Conservation (phyloP, 2,888 invertebrate species). For the Papilio protenor region DNA sequence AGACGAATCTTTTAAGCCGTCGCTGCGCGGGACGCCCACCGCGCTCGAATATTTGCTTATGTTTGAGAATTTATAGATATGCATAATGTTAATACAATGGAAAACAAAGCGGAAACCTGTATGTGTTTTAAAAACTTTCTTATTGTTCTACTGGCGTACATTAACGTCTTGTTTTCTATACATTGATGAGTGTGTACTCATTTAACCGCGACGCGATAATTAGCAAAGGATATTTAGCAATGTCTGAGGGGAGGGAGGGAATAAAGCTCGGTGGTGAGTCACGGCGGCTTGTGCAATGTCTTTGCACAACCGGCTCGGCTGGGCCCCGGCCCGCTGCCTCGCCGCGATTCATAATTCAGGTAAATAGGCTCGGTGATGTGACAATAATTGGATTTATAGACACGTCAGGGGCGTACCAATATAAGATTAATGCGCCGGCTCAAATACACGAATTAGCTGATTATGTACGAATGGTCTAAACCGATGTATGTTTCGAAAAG, state of each 20-base stretch:
- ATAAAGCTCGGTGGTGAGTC: constrained; percentile 74
- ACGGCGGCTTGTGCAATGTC: constrained; percentile 71
- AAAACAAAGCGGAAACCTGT: constrained; percentile 34
- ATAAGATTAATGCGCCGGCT: constrained; percentile 45
- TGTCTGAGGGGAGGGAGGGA: constrained; percentile 64
- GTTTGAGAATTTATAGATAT: constrained; percentile 44
- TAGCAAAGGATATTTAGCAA: constrained; percentile 61
- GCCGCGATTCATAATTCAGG: constrained; percentile 58
- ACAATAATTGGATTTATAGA: constrained; percentile 52
- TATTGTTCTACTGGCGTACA: constrained; percentile 33
- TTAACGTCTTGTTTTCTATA: constrained; percentile 29
- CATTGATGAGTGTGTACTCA: constrained; percentile 42
- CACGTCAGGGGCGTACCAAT: constrained; percentile 54
- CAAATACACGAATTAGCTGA: constrained; percentile 27
- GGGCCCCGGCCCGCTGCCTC: constrained; percentile 60
- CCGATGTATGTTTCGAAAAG: constrained; percentile 11
- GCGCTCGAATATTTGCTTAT: constrained; percentile 58
- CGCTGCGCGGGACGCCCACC: constrained; percentile 72
- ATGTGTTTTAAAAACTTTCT: constrained; percentile 37
- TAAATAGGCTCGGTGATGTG: constrained; percentile 50
- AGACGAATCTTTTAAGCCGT: constrained; percentile 76
- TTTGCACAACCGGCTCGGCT: constrained; percentile 71
- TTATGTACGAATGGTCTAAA: constrained; percentile 24
- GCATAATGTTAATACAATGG: constrained; percentile 38
- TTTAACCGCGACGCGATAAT: constrained; percentile 60